phyloP scores from a whole-genome alignment of 2,888 invertebrate species.

The Polietes domitor region DNA sequence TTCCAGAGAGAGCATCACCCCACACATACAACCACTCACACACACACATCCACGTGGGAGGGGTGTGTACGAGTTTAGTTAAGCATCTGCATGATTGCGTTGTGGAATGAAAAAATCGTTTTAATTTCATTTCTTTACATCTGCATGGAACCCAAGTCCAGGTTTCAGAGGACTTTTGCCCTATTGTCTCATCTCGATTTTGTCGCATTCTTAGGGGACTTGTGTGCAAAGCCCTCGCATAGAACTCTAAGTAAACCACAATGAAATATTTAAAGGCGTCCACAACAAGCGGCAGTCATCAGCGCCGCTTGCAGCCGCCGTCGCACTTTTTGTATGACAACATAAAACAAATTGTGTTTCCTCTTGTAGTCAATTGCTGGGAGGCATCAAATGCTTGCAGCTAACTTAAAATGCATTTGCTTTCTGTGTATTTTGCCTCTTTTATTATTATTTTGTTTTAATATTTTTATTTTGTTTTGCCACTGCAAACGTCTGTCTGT shows the following conservation, averaged over 20 bases:
- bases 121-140: slow-evolving; percentile 34
- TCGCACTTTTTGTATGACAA: slow-evolving; percentile 41
- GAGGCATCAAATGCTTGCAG: slow-evolving; percentile 67
- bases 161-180: slow-evolving; percentile 15
- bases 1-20: too few species aligned
- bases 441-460: slow-evolving; percentile 16
- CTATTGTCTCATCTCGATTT: slow-evolving; percentile 62
- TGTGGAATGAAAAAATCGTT: slow-evolving; percentile 20
- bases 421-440: slow-evolving; percentile 30
- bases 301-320: background rate
- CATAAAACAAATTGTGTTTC: slow-evolving; percentile 61
- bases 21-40: background rate
- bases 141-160: background rate
- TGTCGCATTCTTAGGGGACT: slow-evolving; percentile 66
- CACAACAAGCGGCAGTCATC: slow-evolving; percentile 33
- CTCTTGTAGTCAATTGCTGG: slow-evolving; percentile 62
- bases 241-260: slow-evolving; percentile 60
- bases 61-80: slow-evolving; percentile 49
- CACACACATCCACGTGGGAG: background rate
- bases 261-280: slow-evolving; percentile 54
- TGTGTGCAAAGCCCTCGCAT: slow-evolving; percentile 31
- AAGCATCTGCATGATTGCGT: slow-evolving; percentile 46
- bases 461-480: slow-evolving; percentile 18
- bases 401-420: slow-evolving; percentile 67
- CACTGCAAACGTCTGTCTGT: slow-evolving; percentile 52